Evolutionary conservation across 2,113 vertebrate species (phyloP).

Genomic region (Xenopus tropicalis): DNA sequence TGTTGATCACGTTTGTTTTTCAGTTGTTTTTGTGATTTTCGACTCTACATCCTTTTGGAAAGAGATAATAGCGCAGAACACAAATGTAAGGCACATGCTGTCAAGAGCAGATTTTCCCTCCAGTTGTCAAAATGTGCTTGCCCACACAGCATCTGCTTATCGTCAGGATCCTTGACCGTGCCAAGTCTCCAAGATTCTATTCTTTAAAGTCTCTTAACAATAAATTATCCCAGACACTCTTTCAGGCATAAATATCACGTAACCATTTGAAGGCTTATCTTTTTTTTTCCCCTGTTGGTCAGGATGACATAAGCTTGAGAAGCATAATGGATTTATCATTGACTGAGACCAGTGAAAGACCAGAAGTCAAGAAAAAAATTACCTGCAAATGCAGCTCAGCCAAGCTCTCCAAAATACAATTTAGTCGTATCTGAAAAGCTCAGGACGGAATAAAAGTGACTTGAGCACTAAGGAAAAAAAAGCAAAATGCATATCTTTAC

Average conservation of each 20-base stretch:
- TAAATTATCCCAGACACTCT: background rate
- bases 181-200: conserved; percentile 21
- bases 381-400: no score
- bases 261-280: conserved; percentile 1
- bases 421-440: no score
- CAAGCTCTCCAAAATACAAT: no score
- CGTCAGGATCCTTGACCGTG: conserved; percentile 24
- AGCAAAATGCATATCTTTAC: no score
- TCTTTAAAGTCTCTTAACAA: conserved; percentile 17
- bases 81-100: conserved; percentile 25
- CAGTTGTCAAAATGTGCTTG: conserved; percentile 25
- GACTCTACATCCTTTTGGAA: background rate
- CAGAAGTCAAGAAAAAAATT: no score
- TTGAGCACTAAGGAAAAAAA: no score
- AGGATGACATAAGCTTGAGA: background rate
- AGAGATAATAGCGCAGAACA: no score
- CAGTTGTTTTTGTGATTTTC: conserved; percentile 3
- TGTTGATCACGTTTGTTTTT: background rate
- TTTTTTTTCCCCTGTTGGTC: background rate
- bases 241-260: background rate
- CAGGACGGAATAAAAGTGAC: no score
- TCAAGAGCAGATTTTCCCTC: conserved; percentile 19
- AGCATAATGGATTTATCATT: background rate
- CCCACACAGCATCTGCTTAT: conserved; percentile 41
- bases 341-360: background rate